Base-by-base conservation (phyloP, 1,140 invertebrate species). In the Coenobita brevimanus region DNA sequence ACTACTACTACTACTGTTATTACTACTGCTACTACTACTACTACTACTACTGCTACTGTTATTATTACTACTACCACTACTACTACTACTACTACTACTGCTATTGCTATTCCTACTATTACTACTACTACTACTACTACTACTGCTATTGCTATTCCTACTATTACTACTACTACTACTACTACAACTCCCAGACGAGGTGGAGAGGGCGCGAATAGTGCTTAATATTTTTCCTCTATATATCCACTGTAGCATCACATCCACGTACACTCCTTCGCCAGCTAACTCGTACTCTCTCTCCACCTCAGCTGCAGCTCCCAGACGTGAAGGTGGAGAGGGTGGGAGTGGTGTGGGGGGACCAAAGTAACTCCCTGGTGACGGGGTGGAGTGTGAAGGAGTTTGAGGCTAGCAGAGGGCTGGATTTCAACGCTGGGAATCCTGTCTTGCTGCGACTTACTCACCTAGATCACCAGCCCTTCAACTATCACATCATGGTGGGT, bases 381-480 rank as follows among this genome's bases (percentile, higher is more conserved):
- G 43, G 80, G 1, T 89, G 88, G 69, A 24, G 36, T 10, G 82
- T 17, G 89, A 64, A 38, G 75, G 88, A 69, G 43, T 38, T 62
- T 81, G 82, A 60, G 80, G 83, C 54, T 43, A 83, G 69, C 38
- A 88, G 71, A 67, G 89, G 46, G 2, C 50, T 80, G 41, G 83
- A 67, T 46, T 79, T 84, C 85, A 91, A 78, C 6, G 2, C 69
- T 1, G 4, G 21, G 27, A 38, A 15, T n/a, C 54, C 87, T 46
- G 67, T 81, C 3, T 21, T 96, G 67, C 95, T 95, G 0, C 92
- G 94, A 3, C 94, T 96, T 91, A 96, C 95, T 0, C 96, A 97
- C 92, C 92, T 97, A 73, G 95, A 96, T 91, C 96, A 97, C 83
- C 91, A 94, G 6, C 94, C 94, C 21, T 97, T 96, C 92, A 93